Evolutionary conservation across 2,113 vertebrate species (phyloP), one percentile per base, ranked within the genome.

Genomic region (Toxotes jaculatrix): DNA sequence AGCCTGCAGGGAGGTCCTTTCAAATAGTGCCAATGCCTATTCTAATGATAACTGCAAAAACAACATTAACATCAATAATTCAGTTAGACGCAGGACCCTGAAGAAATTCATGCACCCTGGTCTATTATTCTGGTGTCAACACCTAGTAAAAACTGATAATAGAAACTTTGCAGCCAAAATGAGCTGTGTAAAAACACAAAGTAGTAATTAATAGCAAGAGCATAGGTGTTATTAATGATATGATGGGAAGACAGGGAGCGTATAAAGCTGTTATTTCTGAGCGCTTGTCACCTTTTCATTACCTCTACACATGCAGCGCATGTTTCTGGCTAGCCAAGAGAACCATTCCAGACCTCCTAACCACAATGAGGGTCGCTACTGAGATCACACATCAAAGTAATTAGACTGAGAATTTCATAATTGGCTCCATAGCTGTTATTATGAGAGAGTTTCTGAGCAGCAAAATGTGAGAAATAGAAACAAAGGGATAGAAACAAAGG

Each of bases 371-470:
- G 83, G 89, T 89, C 38, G 74, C 84, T 88, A 77, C 71, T 63
- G 80, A 94, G 90, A 94, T 94, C 91, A 91, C 92, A 89, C 88
- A 94, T 94, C 91, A 94, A 93, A 91, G 92, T 92, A 94, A 95
- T 94, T 95, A 93, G 83, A 90, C 84, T 83, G 91, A 93, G 90
- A 93, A 88, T 91, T 88, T 93, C 71, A 82, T 94, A 94, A 95
- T 91, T 94, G 91, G 91, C 91, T 94, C 87, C 88, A 86, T 81
- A 73, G 90, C 87, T 91, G 88, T 89, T 94, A 85, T 91, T 89
- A 83, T 87, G 78, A 53, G 75, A 88, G 85, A 84, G 82, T 91
- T 89, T 93, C 53, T 79, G 59, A 91, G 83, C 45, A 88, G 79
- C 34, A 80, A 87, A 90, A 89, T 78, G 80, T 84, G 77, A 91